Conservation (phyloP, 2,888 invertebrate genomes). For the Ophion costatus region DNA sequence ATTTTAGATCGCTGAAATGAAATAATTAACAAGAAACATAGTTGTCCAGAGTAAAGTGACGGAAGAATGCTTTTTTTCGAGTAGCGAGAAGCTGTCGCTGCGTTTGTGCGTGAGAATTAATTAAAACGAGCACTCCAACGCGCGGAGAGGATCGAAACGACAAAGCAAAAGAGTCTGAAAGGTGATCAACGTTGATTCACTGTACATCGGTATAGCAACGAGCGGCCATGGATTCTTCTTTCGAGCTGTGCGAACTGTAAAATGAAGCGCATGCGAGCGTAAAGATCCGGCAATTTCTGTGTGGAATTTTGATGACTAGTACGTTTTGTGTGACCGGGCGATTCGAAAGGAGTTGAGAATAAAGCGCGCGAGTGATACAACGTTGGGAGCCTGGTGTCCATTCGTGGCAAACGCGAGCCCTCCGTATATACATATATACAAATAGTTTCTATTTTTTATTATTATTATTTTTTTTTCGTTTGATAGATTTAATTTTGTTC, state of each 20-base stretch:
- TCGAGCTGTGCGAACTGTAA: neutral
- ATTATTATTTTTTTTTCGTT: conserved; percentile 34
- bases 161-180: neutral
- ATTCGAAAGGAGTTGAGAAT: neutral
- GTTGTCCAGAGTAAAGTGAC: neutral
- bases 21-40: neutral
- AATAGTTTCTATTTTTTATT: conserved; percentile 37
- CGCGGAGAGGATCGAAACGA: neutral
- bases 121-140: neutral
- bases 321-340: neutral
- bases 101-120: neutral
- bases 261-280: neutral
- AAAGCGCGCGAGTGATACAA: neutral
- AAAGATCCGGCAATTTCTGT: neutral
- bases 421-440: conserved; percentile 36
- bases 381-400: conserved; percentile 2
- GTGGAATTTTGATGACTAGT: neutral
- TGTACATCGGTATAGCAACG: neutral
- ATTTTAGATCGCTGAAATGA: neutral
- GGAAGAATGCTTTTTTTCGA: neutral
- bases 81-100: neutral
- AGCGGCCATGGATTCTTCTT: neutral
- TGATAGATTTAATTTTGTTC: conserved; percentile 58
- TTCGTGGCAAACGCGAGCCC: conserved; percentile 23
- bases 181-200: neutral